Base-by-base conservation (phyloP, 2,888 invertebrate genomes). In the Drosophila planitibia region DNA sequence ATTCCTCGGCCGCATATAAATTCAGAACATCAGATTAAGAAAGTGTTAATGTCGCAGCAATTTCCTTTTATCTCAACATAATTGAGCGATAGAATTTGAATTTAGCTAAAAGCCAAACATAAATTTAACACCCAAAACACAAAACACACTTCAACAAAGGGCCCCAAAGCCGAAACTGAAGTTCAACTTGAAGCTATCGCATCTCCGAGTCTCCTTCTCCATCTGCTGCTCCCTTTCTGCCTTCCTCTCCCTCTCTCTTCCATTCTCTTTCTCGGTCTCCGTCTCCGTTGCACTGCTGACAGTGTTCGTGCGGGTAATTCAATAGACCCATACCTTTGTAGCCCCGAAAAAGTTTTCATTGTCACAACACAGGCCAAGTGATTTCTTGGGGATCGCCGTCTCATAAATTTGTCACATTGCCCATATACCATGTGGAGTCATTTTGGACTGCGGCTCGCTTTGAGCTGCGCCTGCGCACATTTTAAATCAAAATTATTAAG, bases 51-150 rank as follows among this genome's bases (percentile, higher is more conserved):
- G 87, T 87, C 87, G 87, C 89, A 87, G 88, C 87, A 89, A 87
- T 87, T 87, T 85, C 87, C 87, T 85, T 91, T 92, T 91, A 91
- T 92, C 91, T 84, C 85, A 85, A 92, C 92, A 92, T 92, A 92
- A 92, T 92, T 92, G 92, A 92, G 91, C 92, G 91, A 92, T 92
- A 92, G 92, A 92, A 91, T 89, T 86, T 84, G 85, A 89, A 90
- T 91, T 92, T 91, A 91, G 89, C 91, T 92, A 92, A 92, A 90
- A 90, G 89, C 87, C 83, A 84, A 87, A 90, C 92, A 91, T 91
- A 91, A 91, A 91, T 92, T 90, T 87, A 83, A 91, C 90, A 91
- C 83, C 86, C 90, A 91, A 85, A 82, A 85, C 79, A 72, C 79
- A 71, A 77, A 77, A 77, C 77, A 81, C 82, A 79, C 82, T 69